Evolutionary conservation across 2,888 invertebrate species (phyloP).

Genomic region (Camponotus fellah): DNA sequence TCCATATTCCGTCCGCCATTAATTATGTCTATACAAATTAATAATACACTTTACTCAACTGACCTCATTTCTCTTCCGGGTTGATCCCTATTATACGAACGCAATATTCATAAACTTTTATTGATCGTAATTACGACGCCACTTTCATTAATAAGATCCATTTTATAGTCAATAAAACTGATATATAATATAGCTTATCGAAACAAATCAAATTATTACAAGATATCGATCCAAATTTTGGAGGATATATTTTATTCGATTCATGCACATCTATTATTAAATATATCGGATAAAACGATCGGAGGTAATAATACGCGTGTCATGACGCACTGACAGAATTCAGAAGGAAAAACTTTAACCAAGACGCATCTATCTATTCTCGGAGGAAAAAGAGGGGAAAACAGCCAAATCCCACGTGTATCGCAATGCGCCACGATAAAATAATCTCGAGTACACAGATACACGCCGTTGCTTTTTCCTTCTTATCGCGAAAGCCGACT

Average conservation of each 20-base stretch:
- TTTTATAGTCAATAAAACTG: constrained; percentile 11
- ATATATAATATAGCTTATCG: constrained; percentile 6
- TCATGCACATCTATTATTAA: neutral
- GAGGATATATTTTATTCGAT: neutral
- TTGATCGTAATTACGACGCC: constrained; percentile 32
- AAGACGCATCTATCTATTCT: constrained; percentile 20
- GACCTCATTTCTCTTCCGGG: constrained; percentile 56
- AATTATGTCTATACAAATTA: constrained; percentile 67
- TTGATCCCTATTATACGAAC: constrained; percentile 21
- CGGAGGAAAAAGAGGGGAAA: constrained; percentile 16
- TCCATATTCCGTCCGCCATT: constrained; percentile 60
- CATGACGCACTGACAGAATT: neutral
- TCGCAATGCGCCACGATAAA: constrained; percentile 52
- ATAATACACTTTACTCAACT: constrained; percentile 57
- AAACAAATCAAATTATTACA: neutral
- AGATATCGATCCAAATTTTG: constrained; percentile 9
- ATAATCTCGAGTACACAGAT: constrained; percentile 52
- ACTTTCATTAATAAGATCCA: constrained; percentile 28
- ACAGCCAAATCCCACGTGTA: constrained; percentile 41
- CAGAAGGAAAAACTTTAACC: constrained; percentile 6
- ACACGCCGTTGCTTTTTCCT: constrained; percentile 48
- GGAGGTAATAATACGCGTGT: no score
- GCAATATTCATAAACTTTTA: constrained; percentile 43
- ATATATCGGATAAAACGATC: neutral
- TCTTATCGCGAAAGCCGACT: constrained; percentile 48